Percentiles rank a stretch among this genome's conserved stretches.
Evolutionary conservation across 2,888 invertebrate genomes (phyloP).

Genomic region (Biston stratarius): DNA sequence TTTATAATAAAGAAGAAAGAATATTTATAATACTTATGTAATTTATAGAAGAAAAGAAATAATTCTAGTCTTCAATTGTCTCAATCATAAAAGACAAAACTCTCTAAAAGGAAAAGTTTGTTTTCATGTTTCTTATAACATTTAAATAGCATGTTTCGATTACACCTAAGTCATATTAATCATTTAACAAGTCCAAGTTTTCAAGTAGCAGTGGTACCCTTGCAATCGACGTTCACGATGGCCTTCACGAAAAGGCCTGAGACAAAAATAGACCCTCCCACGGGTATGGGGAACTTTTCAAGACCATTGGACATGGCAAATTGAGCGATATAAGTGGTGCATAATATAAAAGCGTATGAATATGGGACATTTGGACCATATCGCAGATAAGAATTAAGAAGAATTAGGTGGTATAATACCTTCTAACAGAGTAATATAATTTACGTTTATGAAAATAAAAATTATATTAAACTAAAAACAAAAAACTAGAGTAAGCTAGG

Average conservation of each 20-base stretch:
- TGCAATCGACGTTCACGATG: slow-evolving; percentile 46
- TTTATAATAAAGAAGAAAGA: no score
- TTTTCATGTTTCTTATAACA: background rate
- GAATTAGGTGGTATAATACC: background rate
- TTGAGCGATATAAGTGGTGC: slow-evolving; percentile 45
- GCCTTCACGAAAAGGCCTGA: slow-evolving; percentile 35
- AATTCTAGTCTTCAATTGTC: background rate
- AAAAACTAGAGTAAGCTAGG: no score
- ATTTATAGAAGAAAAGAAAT: slow-evolving; percentile 13
- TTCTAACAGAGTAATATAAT: background rate
- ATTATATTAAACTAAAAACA: no score
- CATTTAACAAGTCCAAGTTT: background rate
- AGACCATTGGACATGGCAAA: slow-evolving; percentile 55
- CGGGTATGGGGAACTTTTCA: slow-evolving; percentile 56
- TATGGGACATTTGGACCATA: slow-evolving; percentile 18
- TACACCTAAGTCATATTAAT: background rate
- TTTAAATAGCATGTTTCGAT: background rate
- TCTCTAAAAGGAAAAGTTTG: background rate
- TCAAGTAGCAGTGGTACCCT: slow-evolving; percentile 38
- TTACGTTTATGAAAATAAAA: background rate
- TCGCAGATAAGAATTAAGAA: background rate
- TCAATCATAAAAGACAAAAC: background rate
- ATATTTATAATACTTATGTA: background rate
- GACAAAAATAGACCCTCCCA: slow-evolving; percentile 68
- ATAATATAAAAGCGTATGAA: slow-evolving; percentile 20